Percentiles rank a stretch among this genome's conserved stretches.
Evolutionary conservation across 1,140 invertebrate genomes (phyloP).

Genomic region (Zophobas morio): DNA sequence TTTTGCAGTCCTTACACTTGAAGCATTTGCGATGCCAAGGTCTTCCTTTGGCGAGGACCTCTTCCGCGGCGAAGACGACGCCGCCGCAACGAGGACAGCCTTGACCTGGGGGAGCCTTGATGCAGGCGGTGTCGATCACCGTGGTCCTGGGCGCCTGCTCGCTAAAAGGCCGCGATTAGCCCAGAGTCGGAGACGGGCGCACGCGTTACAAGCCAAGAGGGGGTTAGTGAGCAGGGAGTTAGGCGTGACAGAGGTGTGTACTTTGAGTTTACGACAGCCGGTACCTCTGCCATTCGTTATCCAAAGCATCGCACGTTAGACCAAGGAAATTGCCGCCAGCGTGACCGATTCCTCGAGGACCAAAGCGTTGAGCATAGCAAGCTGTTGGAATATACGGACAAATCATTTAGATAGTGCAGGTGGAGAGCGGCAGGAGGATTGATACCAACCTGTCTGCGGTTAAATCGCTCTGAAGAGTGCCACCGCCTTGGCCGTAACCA

Average conservation of each 20-base stretch:
- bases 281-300: conserved; percentile 77
- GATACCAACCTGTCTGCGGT: conserved; percentile 79
- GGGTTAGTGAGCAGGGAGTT: conserved; percentile 12
- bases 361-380: conserved; percentile 86
- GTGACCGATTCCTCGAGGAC: conserved; percentile 92
- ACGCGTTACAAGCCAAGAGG: not conserved
- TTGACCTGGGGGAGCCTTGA: conserved; percentile 86
- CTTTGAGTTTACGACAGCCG: conserved; percentile 27
- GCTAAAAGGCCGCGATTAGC: conserved; percentile 64
- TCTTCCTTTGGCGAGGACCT: conserved; percentile 87
- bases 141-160: conserved; percentile 81
- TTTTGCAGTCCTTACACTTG: conserved; percentile 95
- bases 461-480: conserved; percentile 89
- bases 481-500: conserved; percentile 93
- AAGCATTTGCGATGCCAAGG: conserved; percentile 99
- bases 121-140: conserved; percentile 84
- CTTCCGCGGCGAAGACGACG: conserved; percentile 91
- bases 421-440: not conserved
- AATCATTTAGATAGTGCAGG: conserved; percentile 63
- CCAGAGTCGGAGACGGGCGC: not conserved
- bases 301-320: conserved; percentile 78
- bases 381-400: conserved; percentile 69
- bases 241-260: conserved; percentile 42
- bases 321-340: conserved; percentile 82
- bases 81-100: conserved; percentile 93